These are phyloP conservation scores for Hybos culiciformis DNA, from an alignment of 2,888 invertebrate genomes.

Conservation along the genomic window DNA sequence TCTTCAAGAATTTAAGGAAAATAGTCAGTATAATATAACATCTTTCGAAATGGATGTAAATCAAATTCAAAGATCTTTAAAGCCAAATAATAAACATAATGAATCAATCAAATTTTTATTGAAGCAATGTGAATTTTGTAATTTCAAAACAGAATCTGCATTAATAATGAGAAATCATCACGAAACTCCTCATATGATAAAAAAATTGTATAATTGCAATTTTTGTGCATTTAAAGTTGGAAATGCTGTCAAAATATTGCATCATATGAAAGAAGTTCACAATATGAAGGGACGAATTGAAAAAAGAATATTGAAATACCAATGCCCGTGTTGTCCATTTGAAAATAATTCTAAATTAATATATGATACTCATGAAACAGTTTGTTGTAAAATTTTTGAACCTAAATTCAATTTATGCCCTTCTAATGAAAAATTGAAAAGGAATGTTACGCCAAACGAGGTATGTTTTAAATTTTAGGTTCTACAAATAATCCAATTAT, in stretches of 20 bases:
- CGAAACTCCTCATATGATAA: constrained; percentile 83
- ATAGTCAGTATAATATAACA: constrained; percentile 40
- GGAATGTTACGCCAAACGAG: no score
- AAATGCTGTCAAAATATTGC: constrained; percentile 74
- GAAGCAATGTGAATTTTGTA: constrained; percentile 78
- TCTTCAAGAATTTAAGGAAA: constrained; percentile 49
- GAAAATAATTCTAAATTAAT: constrained; percentile 88
- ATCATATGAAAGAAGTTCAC: constrained; percentile 86
- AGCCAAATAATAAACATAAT: constrained; percentile 75
- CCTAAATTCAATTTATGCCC: constrained; percentile 76
- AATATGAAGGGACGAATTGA: constrained; percentile 70
- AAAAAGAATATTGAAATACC: constrained; percentile 73
- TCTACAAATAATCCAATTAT: no score
- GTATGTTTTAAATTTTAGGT: no score
- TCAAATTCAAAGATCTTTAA: constrained; percentile 71
- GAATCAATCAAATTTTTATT: constrained; percentile 59
- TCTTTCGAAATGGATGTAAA: constrained; percentile 68
- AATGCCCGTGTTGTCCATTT: constrained; percentile 86
- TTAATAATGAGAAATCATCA: constrained; percentile 75
- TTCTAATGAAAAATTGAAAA: no score
- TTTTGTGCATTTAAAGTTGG: constrained; percentile 69
- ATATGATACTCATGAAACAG: constrained; percentile 71
- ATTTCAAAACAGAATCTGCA: constrained; percentile 75
- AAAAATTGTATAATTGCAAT: constrained; percentile 73
- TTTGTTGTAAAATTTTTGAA: constrained; percentile 80